Base-by-base conservation (phyloP, 2,113 vertebrate genomes). In the Galbula dea region DNA sequence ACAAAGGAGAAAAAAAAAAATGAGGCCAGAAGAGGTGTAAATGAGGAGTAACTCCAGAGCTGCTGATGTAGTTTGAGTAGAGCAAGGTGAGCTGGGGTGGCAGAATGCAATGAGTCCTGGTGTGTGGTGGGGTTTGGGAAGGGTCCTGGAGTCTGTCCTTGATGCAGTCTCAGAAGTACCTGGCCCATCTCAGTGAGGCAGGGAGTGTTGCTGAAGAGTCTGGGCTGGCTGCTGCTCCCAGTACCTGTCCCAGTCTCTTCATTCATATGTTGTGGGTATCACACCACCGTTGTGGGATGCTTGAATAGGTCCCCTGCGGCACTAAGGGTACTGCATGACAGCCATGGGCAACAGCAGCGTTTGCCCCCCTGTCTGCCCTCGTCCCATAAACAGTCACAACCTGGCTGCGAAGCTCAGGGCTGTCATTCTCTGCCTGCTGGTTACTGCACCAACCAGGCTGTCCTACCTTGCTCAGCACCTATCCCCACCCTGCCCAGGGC, bases 281-380 rank as follows among this genome's bases (percentile, higher is more conserved):
- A 36, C 17, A 5, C 30, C 49, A 51, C 26, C 0, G 0, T 10
- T 3, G 2, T 36, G 59, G 30, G n/a, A 22, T 29, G 61, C 43
- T 51, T 41, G 7, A 43, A 59, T 7, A 15, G 19, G 30, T 36
- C 88, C 26, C 2, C 1, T 15, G 16, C 59, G 62, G 43, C 32
- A 20, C 29, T 24, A 8, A 36, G 66, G 41, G 32, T 65, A 55
- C 63, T 43, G 41, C 19, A 7, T 11, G 74, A 18, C 2, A 12
- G 46, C 55, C 0, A 0, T n/a, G 65, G n/a, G 26, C 69, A 54
- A 51, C 0, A 2, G 37, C 22, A 71, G 43, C 3, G 0, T n/a
- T 46, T 30, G 9, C 10, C 37, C 37, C 32, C 2, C 59, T 54
- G 8, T 15, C 61, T 81, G 51, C 12, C 32, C 37, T 24, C 21